Base-by-base conservation (phyloP, 1,140 invertebrate genomes). In the Euwallacea similis region DNA sequence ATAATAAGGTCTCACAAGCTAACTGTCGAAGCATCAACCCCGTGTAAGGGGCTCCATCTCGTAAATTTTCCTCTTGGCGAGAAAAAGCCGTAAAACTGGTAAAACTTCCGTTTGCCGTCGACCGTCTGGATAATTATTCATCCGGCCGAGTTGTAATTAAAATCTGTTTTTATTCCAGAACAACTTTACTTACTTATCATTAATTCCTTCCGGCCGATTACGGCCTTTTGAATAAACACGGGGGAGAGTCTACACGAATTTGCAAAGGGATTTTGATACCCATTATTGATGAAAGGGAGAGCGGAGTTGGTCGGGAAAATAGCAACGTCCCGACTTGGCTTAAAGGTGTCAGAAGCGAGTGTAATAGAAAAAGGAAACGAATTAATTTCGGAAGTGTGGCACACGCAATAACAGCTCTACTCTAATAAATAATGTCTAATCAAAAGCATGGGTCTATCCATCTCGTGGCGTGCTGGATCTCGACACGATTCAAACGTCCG, bases 401-500 rank as follows among this genome's bases (percentile, higher is more conserved):
- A 53, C 50, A 53, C 50, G 16, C 50, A 53, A 53, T n/a, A 16
- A n/a, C n/a, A 10, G n/a, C 16, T 53, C 16, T n/a, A 53, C 10
- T 21, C 33, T 33, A 21, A 56, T 21, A 56, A 9, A 33, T 33
- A 33, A 33, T 33, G 21, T 33, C 21, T 33, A 33, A 33, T 33
- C 21, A 33, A 33, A 33, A 33, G 21, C 21, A 50, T 50, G 46
- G 46, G 13, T 11, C 4, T 16, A 13, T 63, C 61, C 10, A 46
- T 63, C 44, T 63, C 44, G 15, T 13, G n/a, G 59, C 59, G 43
- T 58, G 64, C 47, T 72, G 53, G 47, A 72, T 61, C 42, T 62
- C 54, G 70, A 72, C 64, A 72, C 46, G 70, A 72, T 66, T 72
- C 70, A 72, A 72, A 72, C 64, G 65, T 46, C 62, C 42, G 54